Conservation (phyloP, 2,888 invertebrate species). For the Carterocephalus palaemon region DNA sequence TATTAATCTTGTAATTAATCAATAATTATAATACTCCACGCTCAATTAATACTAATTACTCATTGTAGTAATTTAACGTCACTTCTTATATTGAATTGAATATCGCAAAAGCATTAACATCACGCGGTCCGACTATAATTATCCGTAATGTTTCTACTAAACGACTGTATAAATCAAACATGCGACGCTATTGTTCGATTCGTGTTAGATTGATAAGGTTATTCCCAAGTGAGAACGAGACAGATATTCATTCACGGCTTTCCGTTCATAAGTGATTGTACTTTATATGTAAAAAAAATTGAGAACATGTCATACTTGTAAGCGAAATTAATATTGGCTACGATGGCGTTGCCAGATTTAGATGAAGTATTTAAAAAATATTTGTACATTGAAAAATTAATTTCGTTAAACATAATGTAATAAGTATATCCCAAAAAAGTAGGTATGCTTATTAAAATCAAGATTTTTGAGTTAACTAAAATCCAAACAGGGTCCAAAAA, state of each 20-base stretch:
- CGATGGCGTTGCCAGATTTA: slow-evolving; percentile 39
- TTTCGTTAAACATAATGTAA: too few relatives aligned
- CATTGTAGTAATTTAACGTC: slow-evolving; percentile 11
- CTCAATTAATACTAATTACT: slow-evolving; percentile 19
- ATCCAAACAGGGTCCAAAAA: slow-evolving; percentile 48
- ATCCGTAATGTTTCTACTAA: slow-evolving; percentile 78
- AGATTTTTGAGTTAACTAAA: slow-evolving; percentile 6
- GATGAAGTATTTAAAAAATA: slow-evolving; percentile 27
- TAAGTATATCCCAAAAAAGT: too few relatives aligned
- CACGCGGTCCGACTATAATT: slow-evolving; percentile 65
- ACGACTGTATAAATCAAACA: slow-evolving; percentile 79
- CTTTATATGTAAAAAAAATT: slow-evolving; percentile 30
- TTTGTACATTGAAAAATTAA: too few relatives aligned
- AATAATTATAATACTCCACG: neutral
- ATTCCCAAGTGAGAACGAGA: slow-evolving; percentile 76
- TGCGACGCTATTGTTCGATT: slow-evolving; percentile 78
- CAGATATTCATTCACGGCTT: slow-evolving; percentile 68
- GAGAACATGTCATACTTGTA: slow-evolving; percentile 22
- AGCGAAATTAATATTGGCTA: slow-evolving; percentile 7
- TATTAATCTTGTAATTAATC: too few relatives aligned
- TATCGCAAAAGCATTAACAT: slow-evolving; percentile 54
- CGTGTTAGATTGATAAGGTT: slow-evolving; percentile 78
- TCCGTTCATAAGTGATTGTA: slow-evolving; percentile 63
- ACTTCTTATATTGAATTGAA: slow-evolving; percentile 11
- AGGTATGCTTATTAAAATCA: neutral